Base-by-base conservation (phyloP, 2,113 vertebrate genomes). In the Pogonocichla stellata region DNA sequence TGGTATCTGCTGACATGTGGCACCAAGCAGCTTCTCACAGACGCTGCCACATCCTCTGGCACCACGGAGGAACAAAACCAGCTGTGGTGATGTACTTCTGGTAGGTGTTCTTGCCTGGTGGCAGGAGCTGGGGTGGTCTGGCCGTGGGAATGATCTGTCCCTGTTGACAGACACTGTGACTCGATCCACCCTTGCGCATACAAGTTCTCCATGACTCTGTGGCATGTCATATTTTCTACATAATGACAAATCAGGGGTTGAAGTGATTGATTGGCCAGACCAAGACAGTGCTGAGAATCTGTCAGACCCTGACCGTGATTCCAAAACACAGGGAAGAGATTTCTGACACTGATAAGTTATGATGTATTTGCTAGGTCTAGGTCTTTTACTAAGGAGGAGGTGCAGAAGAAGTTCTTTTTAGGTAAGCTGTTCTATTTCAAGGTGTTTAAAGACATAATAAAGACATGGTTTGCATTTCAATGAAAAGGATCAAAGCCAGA, bases 21-120 rank as follows among this genome's bases (percentile, higher is more conserved):
- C 8, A 31, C n/a, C n/a, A 15, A 62, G 51, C 45, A 40, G 28
- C 42, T 53, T 2, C 23, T 48, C 7, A 1, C 38, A 26, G 53
- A 17, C 12, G 4, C 43, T 0, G 1, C 24, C 2, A 2, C 0
- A 0, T 67, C 22, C 19, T 10, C 33, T 42, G 50, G 25, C 19
- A 26, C 9, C 34, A 5, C 0, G 0, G 29, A 18, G 56, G 40
- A 64, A 2, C 34, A 42, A 42, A 33, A 2, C 3, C 58, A 56
- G 25, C 42, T 24, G 26, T 73, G 67, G 31, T 19, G 22, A 10
- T 14, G 34, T 20, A 15, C 25, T 31, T 0, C 19, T 29, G n/a
- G 5, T 10, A 5, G 29, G 5, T 19, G 48, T 57, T 31, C 66
- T 64, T 7, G 5, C 34, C 50, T 56, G 57, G 23, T 47, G 56